These are phyloP conservation scores for Eupithecia pulchellata DNA, from an alignment of 2,888 invertebrate species.

Conservation along the genomic window DNA sequence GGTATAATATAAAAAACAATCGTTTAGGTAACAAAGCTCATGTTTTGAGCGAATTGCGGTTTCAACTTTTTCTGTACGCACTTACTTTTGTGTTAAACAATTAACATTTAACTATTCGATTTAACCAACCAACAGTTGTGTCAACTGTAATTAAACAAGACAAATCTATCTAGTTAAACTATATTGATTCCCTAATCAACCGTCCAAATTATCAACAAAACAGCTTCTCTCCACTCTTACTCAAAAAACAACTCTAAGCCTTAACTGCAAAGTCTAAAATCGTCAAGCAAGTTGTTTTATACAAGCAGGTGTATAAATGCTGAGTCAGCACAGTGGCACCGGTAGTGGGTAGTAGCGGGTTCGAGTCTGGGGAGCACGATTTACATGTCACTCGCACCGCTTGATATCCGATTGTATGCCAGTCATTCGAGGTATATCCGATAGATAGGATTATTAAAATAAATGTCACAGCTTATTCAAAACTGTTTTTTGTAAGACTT, in stretches of 20 bases:
- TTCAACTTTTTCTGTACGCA: too few relatives aligned
- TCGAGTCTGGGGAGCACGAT: conserved; percentile 79
- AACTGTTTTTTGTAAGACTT: neutral
- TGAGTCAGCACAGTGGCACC: conserved; percentile 82
- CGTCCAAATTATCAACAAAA: conserved; percentile 32
- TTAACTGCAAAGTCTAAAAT: conserved; percentile 30
- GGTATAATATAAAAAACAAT: too few relatives aligned
- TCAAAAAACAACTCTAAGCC: neutral
- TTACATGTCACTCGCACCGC: conserved; percentile 83
- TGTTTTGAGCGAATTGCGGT: too few relatives aligned
- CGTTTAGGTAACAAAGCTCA: too few relatives aligned
- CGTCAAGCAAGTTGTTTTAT: neutral
- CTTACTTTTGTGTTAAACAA: neutral
- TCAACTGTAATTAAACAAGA: conserved; percentile 34
- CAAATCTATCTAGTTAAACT: conserved; percentile 36
- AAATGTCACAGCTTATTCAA: conserved; percentile 9
- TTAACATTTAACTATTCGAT: conserved; percentile 9
- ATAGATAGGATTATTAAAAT: conserved; percentile 67
- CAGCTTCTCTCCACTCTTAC: conserved; percentile 20
- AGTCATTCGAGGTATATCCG: conserved; percentile 69
- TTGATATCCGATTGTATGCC: conserved; percentile 80
- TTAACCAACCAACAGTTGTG: conserved; percentile 22
- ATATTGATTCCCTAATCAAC: conserved; percentile 44
- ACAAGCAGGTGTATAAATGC: conserved; percentile 79
- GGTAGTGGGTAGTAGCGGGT: conserved; percentile 82